These are phyloP conservation scores for Remorina albescens DNA, from an alignment of 2,797 vertebrate species.

Conservation along the genomic window DNA sequence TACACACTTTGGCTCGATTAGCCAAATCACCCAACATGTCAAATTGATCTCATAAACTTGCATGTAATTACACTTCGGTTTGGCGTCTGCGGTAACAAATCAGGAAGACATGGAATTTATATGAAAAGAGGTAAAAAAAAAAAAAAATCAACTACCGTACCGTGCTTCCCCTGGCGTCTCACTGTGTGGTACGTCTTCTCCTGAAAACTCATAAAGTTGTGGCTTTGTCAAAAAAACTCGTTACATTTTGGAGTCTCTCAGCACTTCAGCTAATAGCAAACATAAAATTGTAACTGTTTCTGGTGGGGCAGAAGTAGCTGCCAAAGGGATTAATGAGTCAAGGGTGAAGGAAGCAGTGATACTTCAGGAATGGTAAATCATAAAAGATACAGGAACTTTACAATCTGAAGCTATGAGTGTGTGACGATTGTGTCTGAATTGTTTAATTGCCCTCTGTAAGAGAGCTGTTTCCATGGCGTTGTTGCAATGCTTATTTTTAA, in stretches of 20 bases:
- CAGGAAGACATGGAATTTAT: slow-evolving; percentile 61
- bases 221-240: slow-evolving; percentile 68
- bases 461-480: background rate
- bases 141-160: slow-evolving; percentile 13
- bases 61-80: slow-evolving; percentile 71
- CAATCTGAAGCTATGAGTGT: background rate
- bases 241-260: slow-evolving; percentile 70
- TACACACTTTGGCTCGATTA: slow-evolving; percentile 26
- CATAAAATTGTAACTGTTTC: slow-evolving; percentile 58
- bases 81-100: slow-evolving; percentile 72
- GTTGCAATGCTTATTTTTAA: slow-evolving; percentile 14
- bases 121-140: background rate
- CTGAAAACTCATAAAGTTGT: slow-evolving; percentile 68
- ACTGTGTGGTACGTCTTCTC: slow-evolving; percentile 72
- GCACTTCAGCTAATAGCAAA: slow-evolving; percentile 68
- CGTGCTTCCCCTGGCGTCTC: slow-evolving; percentile 37
- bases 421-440: slow-evolving; percentile 18
- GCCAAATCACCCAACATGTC: slow-evolving; percentile 55
- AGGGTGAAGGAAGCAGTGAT: slow-evolving; percentile 19
- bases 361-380: slow-evolving; percentile 25
- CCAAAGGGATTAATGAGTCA: slow-evolving; percentile 31
- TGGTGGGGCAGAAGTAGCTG: slow-evolving; percentile 28
- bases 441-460: background rate
- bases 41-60: slow-evolving; percentile 75
- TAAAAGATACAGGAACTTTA: background rate